These are phyloP conservation scores for Drosophila borealis DNA, from an alignment of 2,888 invertebrate species.

Conservation along the genomic window DNA sequence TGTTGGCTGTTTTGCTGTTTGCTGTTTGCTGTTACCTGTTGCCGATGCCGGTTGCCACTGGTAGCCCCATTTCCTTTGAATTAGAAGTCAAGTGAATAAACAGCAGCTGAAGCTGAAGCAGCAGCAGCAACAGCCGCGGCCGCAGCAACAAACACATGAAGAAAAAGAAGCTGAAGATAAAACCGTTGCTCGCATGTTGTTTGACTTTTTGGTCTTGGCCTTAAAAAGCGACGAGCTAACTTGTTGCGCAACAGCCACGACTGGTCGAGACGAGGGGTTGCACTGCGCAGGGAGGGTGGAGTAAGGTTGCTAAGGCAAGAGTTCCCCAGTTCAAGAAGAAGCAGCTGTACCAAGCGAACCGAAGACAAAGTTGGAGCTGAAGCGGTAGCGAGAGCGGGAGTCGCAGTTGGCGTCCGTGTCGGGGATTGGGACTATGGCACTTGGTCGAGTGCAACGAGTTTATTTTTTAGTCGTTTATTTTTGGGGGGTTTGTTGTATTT, in stretches of 20 bases:
- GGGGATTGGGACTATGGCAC: constrained; percentile 45
- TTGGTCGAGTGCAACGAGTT: constrained; percentile 62
- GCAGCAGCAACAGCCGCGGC: not conserved
- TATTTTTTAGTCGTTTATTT: constrained; percentile 22
- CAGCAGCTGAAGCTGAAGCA: constrained; percentile 42
- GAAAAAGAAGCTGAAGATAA: constrained; percentile 27
- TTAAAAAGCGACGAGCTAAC: constrained; percentile 61
- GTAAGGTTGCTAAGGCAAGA: not conserved
- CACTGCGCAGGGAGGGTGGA: not conserved
- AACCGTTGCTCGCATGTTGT: constrained; percentile 63
- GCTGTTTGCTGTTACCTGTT: constrained; percentile 34
- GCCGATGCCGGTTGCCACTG: constrained; percentile 60
- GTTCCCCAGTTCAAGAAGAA: constrained; percentile 19
- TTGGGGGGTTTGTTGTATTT: constrained; percentile 29
- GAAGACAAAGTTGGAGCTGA: constrained; percentile 11
- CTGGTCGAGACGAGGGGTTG: constrained; percentile 6
- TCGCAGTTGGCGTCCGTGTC: too few relatives aligned
- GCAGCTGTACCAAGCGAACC: constrained; percentile 31
- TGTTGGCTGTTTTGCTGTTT: constrained; percentile 8
- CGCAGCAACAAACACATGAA: constrained; percentile 4
- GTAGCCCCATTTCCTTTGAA: constrained; percentile 71
- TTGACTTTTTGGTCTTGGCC: constrained; percentile 74
- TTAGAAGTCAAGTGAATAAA: constrained; percentile 71
- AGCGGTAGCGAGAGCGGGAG: not conserved
- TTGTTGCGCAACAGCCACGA: constrained; percentile 67